Conservation (phyloP, 2,888 invertebrate genomes). For the Himalopsyche anomala region DNA sequence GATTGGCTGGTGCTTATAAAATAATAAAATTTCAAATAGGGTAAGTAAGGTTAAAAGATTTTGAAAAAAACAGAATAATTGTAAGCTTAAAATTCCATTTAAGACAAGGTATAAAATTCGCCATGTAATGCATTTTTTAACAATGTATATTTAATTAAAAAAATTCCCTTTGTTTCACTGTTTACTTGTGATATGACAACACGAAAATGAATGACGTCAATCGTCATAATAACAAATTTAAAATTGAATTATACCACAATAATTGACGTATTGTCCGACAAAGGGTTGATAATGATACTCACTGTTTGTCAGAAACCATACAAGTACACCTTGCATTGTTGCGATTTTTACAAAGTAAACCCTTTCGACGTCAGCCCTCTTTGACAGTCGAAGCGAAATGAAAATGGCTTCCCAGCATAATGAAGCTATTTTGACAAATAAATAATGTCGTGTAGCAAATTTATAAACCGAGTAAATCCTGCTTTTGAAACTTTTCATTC, state of each 20-base stretch:
- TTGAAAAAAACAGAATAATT: too few relatives aligned
- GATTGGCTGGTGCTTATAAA: too few relatives aligned
- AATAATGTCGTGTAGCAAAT: not conserved
- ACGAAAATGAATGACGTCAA: not conserved
- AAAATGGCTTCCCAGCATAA: conserved; percentile 11
- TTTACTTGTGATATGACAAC: not conserved
- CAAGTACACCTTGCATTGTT: not conserved
- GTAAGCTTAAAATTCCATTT: too few relatives aligned
- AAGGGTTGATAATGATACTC: not conserved
- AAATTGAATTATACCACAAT: not conserved
- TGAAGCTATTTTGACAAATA: not conserved
- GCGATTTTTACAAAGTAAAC: conserved; percentile 5
- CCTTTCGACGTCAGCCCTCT: not conserved
- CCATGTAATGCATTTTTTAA: too few relatives aligned
- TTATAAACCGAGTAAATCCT: too few relatives aligned
- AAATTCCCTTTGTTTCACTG: not conserved
- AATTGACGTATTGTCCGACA: not conserved
- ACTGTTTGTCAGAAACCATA: not conserved
- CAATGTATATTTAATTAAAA: not conserved
- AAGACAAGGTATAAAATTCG: too few relatives aligned
- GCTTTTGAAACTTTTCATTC: too few relatives aligned
- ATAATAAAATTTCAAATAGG: too few relatives aligned
- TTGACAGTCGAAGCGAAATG: not conserved
- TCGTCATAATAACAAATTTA: not conserved
- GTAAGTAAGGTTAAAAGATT: too few relatives aligned